Base-by-base conservation (phyloP, 2,113 vertebrate genomes). In the Psephotus haematonotus region DNA sequence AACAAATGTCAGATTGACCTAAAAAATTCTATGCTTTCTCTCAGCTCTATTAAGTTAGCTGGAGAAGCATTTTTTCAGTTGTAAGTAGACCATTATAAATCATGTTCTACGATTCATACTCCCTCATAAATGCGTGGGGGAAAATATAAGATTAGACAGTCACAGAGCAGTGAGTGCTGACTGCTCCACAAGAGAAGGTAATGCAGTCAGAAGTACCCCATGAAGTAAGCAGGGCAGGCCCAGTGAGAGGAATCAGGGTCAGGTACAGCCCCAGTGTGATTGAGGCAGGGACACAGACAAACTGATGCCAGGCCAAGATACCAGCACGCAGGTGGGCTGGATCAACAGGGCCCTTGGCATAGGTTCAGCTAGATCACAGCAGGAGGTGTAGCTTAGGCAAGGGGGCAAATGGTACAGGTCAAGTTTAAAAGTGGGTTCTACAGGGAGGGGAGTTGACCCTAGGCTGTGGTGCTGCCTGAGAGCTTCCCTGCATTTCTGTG, bases 211-310 rank as follows among this genome's bases (percentile, higher is more conserved):
- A n/a, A 59, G 57, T 59, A 35, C 33, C 22, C 4, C 4, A 6
- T 59, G 33, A 24, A n/a, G 33, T 59, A 59, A 24, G 22, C 22
- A 59, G 35, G 57, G 57, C 57, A 59, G 33, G 13, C 33, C 22
- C n/a, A 59, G 13, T 4, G 57, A 41, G 41, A 10, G 46, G 31
- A 65, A 2, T 37, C 4, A 11, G 7, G 28, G 35, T n/a, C 49
- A 43, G 17, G 7, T n/a, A 7, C 19, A 70, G 13, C 35, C 22
- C 35, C 3, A 8, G 37, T 11, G 0, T 20, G 25, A 65, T 24
- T 3, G 2, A 1, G 41, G 10, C n/a, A 35, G 41, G 22, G 37
- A 18, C n/a, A 4, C 37, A 0, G 59, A 18, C 37, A 47, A 44
- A 11, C 33, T 4, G 27, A 10, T 68, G 33, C 31, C 28, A 29